Evolutionary conservation across 2,888 invertebrate genomes (phyloP), one percentile per base, ranked within the genome.

Genomic region (Osedax fenrisi): DNA sequence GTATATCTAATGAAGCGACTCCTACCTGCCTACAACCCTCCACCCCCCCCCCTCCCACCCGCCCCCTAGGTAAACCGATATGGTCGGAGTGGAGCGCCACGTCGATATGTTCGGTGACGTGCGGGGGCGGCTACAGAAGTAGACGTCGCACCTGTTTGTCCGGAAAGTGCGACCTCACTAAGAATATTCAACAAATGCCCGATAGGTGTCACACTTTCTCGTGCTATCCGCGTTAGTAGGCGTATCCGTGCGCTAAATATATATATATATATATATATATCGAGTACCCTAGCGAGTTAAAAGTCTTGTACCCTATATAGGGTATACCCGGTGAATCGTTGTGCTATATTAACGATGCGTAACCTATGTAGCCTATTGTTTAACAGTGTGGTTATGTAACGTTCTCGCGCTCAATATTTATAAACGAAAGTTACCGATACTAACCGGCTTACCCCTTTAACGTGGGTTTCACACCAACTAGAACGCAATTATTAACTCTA

Each of bases 221-320:
- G 23, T 68, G 68, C 26, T 68, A 68, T n/a, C 68, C 68, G 26
- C 68, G 68, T 68, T 41, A 41, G 41, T 41, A 17, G n/a, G 22
- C 17, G 64, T 64, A 64, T 64, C 25, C 22, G 24, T 64, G 3
- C 22, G 61, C 2, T 64, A n/a, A 10, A 10, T n/a, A 13, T 21
- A 23, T 21, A 62, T 23, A 62, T 5, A 62, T 24, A 64, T n/a
- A 56, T 17, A 56, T 56, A 64, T 64, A 17, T 22, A 64, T 64
- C 23, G 56, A 23, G 25, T 13, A 64, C 64, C 23, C 64, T 24
- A 2, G 23, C n/a, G n/a, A 64, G 3, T 61, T 1, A 61, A 17
- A 2, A 24, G 17, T 64, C 13, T 13, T n/a, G 25, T 23, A 24
- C 10, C 13, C 21, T 17, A n/a, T 17, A n/a, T 17, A 56, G 56